Evolutionary conservation across 2,888 invertebrate species (phyloP).

Genomic region (Osmoderma eremita): DNA sequence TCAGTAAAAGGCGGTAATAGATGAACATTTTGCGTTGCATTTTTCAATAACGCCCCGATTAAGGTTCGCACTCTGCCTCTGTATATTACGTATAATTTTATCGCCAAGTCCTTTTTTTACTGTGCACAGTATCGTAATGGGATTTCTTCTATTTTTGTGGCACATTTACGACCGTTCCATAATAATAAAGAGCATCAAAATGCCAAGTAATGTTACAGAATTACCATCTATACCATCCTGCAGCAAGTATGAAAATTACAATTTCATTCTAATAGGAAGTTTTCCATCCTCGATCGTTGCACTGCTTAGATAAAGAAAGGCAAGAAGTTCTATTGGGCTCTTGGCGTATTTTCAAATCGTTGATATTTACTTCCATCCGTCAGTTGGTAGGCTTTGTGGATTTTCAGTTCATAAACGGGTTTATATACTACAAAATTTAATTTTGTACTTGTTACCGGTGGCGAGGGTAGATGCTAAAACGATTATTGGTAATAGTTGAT

Average conservation of each 20-base stretch:
- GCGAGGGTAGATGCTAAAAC: too few relatives aligned
- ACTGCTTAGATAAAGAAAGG: too few relatives aligned
- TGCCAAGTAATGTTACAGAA: slow-evolving; percentile 24
- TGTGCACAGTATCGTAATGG: slow-evolving; percentile 2
- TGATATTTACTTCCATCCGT: too few relatives aligned
- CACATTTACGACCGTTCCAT: slow-evolving; percentile 23
- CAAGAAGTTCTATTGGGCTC: too few relatives aligned
- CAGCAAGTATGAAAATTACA: slow-evolving; percentile 25
- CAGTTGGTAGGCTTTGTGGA: too few relatives aligned
- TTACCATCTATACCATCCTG: slow-evolving; percentile 10
- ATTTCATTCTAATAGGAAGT: slow-evolving; percentile 17
- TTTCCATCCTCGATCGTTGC: slow-evolving; percentile 1
- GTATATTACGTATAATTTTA: slow-evolving; percentile 28
- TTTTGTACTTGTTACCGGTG: too few relatives aligned
- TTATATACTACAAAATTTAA: too few relatives aligned
- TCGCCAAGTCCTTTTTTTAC: slow-evolving; percentile 6
- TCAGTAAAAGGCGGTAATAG: slow-evolving; percentile 19
- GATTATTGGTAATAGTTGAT: too few relatives aligned
- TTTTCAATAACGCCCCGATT: slow-evolving; percentile 26
- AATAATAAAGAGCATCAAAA: slow-evolving; percentile 34
- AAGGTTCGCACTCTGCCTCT: slow-evolving; percentile 16
- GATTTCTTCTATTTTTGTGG: slow-evolving; percentile 27
- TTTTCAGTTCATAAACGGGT: too few relatives aligned
- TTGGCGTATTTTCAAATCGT: too few relatives aligned
- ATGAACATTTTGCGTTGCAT: slow-evolving; percentile 22